Base-by-base conservation (phyloP, 2,888 invertebrate genomes). In the Drosophila neotestacea region DNA sequence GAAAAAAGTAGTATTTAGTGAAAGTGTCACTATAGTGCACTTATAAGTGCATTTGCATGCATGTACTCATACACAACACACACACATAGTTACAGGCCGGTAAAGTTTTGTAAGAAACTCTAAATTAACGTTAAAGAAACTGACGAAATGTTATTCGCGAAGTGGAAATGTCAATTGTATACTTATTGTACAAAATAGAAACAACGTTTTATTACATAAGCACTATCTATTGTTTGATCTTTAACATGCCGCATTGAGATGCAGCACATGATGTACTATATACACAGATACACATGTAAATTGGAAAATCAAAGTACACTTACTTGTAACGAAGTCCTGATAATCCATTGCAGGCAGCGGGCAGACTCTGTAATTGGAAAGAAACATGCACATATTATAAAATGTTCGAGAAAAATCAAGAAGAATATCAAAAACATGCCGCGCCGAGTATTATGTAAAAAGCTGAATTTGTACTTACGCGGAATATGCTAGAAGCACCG, bases 401-500 rank as follows among this genome's bases (percentile, higher is more conserved):
- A 69, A 62, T 46, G 64, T 66, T 63, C 32, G 36, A 61, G 47
- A 64, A 73, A 67, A 46, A 73, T 61, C 11, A 11, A 5, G 30
- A 13, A 39, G 46, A 82, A 72, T 63, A 80, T 78, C 55, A 60
- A 38, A 44, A 68, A 76, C 56, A 68, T 73, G 78, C 75, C 81
- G 75, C 75, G 32, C 70, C 27, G 41, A 41, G 58, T 70, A 85
- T 87, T 86, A 86, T 86, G 83, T 87, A 86, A 87, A 86, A 87
- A 89, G 76, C 55, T 2, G 9, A 48, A 48, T 52, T 54, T 60
- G 51, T 85, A 91, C 92, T 85, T 88, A 91, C 91, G 77, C 90
- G 90, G 90, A 92, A 92, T 73, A 91, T 90, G 84, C 91, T 89
- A 91, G 91, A 91, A 90, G 77, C 59, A 46, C 76, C 77, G 7